Base-by-base conservation (phyloP, 2,888 invertebrate species). In the Rhingia campestris region DNA sequence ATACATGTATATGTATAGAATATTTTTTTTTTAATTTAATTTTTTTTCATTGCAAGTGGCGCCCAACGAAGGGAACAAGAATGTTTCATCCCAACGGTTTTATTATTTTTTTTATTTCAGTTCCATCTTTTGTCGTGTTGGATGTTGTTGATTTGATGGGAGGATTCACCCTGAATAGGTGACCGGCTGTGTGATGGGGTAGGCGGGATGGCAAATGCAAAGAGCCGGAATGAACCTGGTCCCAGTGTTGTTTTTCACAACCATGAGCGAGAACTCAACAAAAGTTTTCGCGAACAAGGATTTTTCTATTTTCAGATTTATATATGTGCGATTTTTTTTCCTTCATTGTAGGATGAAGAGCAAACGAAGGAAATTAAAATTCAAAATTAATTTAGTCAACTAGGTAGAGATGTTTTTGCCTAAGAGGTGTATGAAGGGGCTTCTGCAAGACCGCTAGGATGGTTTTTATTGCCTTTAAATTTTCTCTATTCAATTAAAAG, bases 301-400 rank as follows among this genome's bases (percentile, higher is more conserved):
- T 45, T 47, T 63, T 72, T 63, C 6, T 59, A 53, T 72, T 9
- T 63, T 63, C 9, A 33, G 37, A 54, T 54, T 53, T 49, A 51
- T 63, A 12, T 37, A 39, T 51, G 3, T 14, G 22, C n/a, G 43
- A 14, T 53, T 32, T 41, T 49, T 39, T 9, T 30, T 12, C 7
- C 14, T 63, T 1, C 3, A 39, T 49, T 35, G 12, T 43, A 33
- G 72, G 53, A 33, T 33, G 22, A 30, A 47, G 32, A 43, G 64
- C 63, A 47, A 73, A 58, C 64, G 66, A 58, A 43, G 58, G 58
- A 66, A 66, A 74, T 74, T 74, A 74, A 74, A 74, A 74, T 74
- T 74, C 58, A 66, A 74, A 74, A 74, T 66, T 74, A 74, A 74
- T 74, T 66, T 74, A 74, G 66, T 74, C 58, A 56, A 51, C 63